phyloP scores from a whole-genome alignment of 2,113 vertebrate species.

The Holacanthus passer region DNA sequence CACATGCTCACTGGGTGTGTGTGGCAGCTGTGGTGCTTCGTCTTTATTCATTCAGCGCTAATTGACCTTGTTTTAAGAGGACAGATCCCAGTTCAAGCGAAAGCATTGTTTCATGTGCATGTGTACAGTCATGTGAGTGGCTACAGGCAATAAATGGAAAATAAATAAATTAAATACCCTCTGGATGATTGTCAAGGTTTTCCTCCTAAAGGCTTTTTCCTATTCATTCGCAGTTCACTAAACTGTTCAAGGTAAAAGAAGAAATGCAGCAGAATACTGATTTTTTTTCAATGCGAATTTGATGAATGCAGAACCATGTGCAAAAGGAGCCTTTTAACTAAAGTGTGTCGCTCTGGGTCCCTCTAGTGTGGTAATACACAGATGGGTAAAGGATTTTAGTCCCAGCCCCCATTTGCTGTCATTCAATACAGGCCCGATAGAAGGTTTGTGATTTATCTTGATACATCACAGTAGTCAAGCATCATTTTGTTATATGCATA shows the following conservation, averaged over 20 bases:
- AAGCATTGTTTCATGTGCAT: conserved; percentile 36
- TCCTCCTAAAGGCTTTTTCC: background rate
- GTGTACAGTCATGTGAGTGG: conserved; percentile 7
- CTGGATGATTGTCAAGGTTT: background rate
- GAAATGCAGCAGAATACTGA: conserved; percentile 6
- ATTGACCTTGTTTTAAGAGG: conserved; percentile 57
- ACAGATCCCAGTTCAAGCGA: conserved; percentile 5
- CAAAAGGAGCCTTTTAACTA: conserved; percentile 6
- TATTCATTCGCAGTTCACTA: background rate
- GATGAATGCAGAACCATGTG: background rate
- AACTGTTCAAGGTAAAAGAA: conserved; percentile 23
- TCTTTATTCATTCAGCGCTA: conserved; percentile 63
- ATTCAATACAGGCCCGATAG: background rate
- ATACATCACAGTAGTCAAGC: background rate
- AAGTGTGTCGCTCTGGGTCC: conserved; percentile 68
- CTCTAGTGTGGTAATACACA: conserved; percentile 69
- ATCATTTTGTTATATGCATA: background rate
- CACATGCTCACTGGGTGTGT: conserved; percentile 16
- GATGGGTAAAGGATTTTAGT: conserved; percentile 13
- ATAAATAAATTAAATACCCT: background rate
- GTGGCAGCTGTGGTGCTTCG: conserved; percentile 57
- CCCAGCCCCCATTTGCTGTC: background rate
- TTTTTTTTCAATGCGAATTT: background rate
- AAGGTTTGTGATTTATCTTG: background rate
- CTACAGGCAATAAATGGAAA: conserved; percentile 13